Percentiles rank a stretch among this genome's conserved stretches.
Evolutionary conservation across 1,140 invertebrate species (phyloP).

Genomic region (Battus philenor): DNA sequence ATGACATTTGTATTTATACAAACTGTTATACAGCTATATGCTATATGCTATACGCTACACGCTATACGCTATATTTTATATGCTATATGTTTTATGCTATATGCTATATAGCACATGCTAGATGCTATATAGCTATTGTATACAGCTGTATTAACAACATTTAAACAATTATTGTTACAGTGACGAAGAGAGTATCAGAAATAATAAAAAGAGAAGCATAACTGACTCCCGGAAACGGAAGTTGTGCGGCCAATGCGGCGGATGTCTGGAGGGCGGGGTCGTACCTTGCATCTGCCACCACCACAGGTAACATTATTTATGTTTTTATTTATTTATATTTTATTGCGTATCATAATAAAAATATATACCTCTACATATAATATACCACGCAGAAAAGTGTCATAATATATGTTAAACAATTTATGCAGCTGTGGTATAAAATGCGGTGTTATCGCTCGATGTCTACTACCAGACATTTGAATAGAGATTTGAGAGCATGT

Average conservation of each 20-base stretch:
- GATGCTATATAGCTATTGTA: no score
- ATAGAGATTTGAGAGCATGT: background rate
- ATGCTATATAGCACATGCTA: no score
- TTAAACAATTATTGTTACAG: constrained; percentile 29
- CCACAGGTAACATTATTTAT: constrained; percentile 30
- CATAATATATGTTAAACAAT: background rate
- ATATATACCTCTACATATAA: no score
- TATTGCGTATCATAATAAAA: no score
- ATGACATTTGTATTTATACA: no score
- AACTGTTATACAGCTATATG: no score
- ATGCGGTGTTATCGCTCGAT: background rate
- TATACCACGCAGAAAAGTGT: background rate
- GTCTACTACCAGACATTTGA: background rate
- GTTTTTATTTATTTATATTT: no score
- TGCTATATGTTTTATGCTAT: no score
- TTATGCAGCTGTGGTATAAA: no score
- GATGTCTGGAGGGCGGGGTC: constrained; percentile 40
- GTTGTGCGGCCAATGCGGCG: constrained; percentile 48
- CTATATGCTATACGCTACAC: no score
- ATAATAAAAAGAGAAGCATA: constrained; percentile 31
- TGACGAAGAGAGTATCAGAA: constrained; percentile 24
- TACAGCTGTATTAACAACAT: no score
- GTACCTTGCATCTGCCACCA: constrained; percentile 54
- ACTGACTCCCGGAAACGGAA: constrained; percentile 24
- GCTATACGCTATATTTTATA: no score